These are phyloP conservation scores for Troides helena DNA, from an alignment of 2,888 invertebrate species.

Conservation along the genomic window DNA sequence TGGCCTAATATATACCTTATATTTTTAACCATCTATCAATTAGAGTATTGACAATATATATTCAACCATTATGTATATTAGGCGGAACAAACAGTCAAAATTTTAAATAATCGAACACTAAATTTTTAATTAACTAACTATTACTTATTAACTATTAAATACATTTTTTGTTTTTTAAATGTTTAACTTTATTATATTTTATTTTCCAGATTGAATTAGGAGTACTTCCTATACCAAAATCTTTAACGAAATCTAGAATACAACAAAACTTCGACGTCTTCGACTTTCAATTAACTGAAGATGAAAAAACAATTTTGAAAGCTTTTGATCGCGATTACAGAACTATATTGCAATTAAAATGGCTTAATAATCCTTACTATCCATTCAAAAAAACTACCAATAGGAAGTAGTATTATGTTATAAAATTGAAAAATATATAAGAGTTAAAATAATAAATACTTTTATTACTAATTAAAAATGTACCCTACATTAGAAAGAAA, in stretches of 20 bases:
- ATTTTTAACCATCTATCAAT: no score
- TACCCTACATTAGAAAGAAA: neutral
- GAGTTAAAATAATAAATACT: neutral
- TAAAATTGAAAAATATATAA: neutral
- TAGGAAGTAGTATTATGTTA: neutral
- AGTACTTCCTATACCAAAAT: slow-evolving; percentile 60
- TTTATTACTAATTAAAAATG: neutral
- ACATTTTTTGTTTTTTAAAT: no score
- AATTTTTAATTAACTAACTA: no score
- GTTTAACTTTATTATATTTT: neutral
- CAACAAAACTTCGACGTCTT: slow-evolving; percentile 57
- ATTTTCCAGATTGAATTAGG: slow-evolving; percentile 53
- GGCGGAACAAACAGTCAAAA: no score
- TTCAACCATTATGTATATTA: no score
- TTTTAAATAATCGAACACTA: no score
- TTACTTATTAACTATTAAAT: no score
- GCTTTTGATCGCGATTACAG: slow-evolving; percentile 50
- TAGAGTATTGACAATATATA: no score
- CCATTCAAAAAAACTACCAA: slow-evolving; percentile 47
- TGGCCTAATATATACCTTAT: no score
- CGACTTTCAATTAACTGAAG: slow-evolving; percentile 47
- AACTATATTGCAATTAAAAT: slow-evolving; percentile 48
- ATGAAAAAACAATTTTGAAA: slow-evolving; percentile 38
- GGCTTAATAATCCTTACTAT: slow-evolving; percentile 52
- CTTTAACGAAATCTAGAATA: slow-evolving; percentile 52